Evolutionary conservation across 2,797 vertebrate species (phyloP).

Genomic region (Acanthopagrus latus): DNA sequence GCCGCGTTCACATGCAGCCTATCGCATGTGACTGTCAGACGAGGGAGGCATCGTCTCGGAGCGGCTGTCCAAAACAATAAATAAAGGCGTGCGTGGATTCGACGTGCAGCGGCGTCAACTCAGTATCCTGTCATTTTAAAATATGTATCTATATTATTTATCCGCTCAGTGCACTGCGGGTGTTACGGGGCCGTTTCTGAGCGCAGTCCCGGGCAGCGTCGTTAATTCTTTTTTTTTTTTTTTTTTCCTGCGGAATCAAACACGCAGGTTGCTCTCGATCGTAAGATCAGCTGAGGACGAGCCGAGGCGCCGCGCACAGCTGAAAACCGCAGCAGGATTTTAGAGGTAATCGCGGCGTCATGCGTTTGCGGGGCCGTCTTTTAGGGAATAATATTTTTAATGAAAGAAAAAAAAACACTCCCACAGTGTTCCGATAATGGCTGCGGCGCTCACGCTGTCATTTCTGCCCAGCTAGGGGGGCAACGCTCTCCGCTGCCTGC

Average conservation of each 20-base stretch:
- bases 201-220: conserved; percentile 49
- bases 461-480: conserved; percentile 9
- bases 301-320: conserved; percentile 41
- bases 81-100: conserved; percentile 10
- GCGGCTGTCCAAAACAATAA: neutral
- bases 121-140: too few species aligned
- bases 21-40: conserved; percentile 39
- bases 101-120: too few species aligned
- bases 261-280: neutral
- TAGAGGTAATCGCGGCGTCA: conserved; percentile 33
- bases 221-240: conserved; percentile 16
- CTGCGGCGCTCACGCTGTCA: conserved; percentile 52
- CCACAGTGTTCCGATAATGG: conserved; percentile 36
- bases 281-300: neutral
- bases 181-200: conserved; percentile 29
- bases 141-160: neutral
- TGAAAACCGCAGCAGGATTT: conserved; percentile 51
- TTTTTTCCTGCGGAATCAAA: conserved; percentile 47
- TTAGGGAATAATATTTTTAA: too few species aligned
- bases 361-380: neutral
- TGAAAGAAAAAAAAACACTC: neutral
- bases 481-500: conserved; percentile 11
- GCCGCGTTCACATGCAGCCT: conserved; percentile 1
- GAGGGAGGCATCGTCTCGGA: neutral
- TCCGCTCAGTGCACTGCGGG: conserved; percentile 20